Base-by-base conservation (phyloP, 2,113 vertebrate genomes). In the Prunella himalayana region DNA sequence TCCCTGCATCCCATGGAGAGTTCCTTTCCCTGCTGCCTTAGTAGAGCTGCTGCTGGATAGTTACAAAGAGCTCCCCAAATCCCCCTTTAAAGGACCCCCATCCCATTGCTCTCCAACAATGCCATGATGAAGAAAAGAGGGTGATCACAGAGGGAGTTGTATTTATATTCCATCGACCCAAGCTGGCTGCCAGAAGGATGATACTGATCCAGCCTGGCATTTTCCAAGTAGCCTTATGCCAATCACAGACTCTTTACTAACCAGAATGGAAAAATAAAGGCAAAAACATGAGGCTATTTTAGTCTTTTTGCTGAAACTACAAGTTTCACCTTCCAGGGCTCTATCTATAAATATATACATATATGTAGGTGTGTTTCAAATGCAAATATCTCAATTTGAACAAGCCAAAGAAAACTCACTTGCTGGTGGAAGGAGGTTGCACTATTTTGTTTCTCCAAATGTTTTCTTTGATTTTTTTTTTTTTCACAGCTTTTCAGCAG, bases 261-360 rank as follows among this genome's bases (percentile, higher is more conserved):
- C 53, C 53, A 56, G 35, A 47, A 70, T 17, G 27, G 13, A 61
- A 88, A 92, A 92, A 66, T 20, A 51, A 81, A 77, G 8, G 53
- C 37, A 63, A 70, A 83, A 45, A 3, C 50, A 81, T 3, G 39
- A 88, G 47, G 53, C 5, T 91, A 37, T 61, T 92, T 91, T 33
- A 85, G 45, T 64, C 49, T 72, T 89, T 93, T 76, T 82, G 64
- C 83, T 84, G 83, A 94, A 88, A 76, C 44, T 7, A 41, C 76
- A 89, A 78, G 72, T 82, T 94, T 69, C 31, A n/a, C 44, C 86
- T 92, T 90, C 45, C 5, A 42, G 41, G 49, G 42, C 35, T 83
- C 42, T 71, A 6, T 15, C 71, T 65, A 59, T 37, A 93, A 87
- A 75, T 50, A 82, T 3, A 79, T 28, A 33, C 13, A 37, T 12